A percentile compares a stretch with the other conserved stretches of the same genome.
These are phyloP conservation scores for Cremastinae sp. DNA, from an alignment of 2,888 invertebrate genomes.

Conservation along the genomic window DNA sequence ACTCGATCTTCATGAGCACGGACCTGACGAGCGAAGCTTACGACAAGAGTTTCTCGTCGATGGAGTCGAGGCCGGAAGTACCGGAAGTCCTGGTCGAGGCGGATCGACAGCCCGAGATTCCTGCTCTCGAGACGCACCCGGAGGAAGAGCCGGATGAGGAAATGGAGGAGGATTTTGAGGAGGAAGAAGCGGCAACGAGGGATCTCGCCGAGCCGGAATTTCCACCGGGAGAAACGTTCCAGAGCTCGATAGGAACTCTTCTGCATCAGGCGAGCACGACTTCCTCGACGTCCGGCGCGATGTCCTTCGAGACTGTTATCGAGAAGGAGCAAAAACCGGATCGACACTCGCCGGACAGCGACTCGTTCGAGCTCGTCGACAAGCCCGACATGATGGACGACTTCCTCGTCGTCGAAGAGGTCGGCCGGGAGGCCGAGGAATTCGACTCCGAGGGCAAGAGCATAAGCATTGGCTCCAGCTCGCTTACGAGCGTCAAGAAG, in stretches of 20 bases:
- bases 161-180: constrained; percentile 82
- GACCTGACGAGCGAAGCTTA: constrained; percentile 56
- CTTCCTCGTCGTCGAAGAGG: constrained; percentile 93
- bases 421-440: constrained; percentile 92
- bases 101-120: constrained; percentile 17
- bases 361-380: constrained; percentile 93
- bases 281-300: constrained; percentile 76
- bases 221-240: constrained; percentile 78
- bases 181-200: constrained; percentile 80
- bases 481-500: constrained; percentile 81
- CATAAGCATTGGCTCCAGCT: constrained; percentile 84
- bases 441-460: constrained; percentile 92
- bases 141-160: constrained; percentile 59
- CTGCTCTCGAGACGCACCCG: constrained; percentile 33
- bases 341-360: constrained; percentile 87
- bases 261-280: constrained; percentile 77
- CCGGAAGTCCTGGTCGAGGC: constrained; percentile 72
- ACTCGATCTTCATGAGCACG: constrained; percentile 60
- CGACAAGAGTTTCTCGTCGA: constrained; percentile 66
- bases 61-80: constrained; percentile 81
- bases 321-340: constrained; percentile 74
- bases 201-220: constrained; percentile 81
- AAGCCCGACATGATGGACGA: constrained; percentile 93
- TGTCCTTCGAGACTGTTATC: constrained; percentile 76
- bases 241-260: constrained; percentile 75